phyloP scores from a whole-genome alignment of 2,888 invertebrate genomes.

The Tiliacea citrago region DNA sequence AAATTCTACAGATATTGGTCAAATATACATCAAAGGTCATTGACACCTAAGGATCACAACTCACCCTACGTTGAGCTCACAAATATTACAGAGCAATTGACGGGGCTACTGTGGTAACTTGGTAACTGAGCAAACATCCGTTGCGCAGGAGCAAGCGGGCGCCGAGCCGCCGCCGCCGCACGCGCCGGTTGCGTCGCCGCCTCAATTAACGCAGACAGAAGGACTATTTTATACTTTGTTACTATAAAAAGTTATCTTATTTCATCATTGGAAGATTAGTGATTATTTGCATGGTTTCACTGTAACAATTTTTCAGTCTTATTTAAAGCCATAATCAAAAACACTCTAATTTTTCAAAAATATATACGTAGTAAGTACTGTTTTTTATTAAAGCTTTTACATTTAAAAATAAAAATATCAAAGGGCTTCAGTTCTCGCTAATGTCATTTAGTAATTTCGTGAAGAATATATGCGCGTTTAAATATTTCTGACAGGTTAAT shows the following conservation, averaged over 20 bases:
- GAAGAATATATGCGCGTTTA: conserved; percentile 54
- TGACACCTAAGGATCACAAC: conserved; percentile 29
- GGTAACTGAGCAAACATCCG: conserved; percentile 65
- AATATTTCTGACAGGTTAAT: conserved; percentile 58
- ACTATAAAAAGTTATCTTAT: background rate
- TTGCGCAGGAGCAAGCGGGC: conserved; percentile 47
- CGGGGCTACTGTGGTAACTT: conserved; percentile 40
- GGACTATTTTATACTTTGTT: conserved; percentile 18
- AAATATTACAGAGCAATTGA: conserved; percentile 55
- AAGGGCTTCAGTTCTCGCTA: conserved; percentile 48
- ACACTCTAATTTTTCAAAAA: too few species aligned
- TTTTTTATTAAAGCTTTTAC: conserved; percentile 39
- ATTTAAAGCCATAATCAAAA: too few species aligned
- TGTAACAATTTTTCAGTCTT: too few species aligned
- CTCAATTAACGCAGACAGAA: conserved; percentile 38
- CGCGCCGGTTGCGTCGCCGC: conserved; percentile 26
- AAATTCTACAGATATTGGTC: background rate
- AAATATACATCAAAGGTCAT: conserved; percentile 31
- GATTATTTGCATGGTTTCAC: too few species aligned
- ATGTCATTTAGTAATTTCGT: conserved; percentile 54
- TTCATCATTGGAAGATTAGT: too few species aligned
- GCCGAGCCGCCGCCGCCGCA: conserved; percentile 33
- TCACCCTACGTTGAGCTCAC: conserved; percentile 30
- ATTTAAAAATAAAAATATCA: conserved; percentile 47
- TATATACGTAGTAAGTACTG: background rate